These are phyloP conservation scores for Theodoxus fluviatilis DNA, from an alignment of 2,888 invertebrate genomes.

Conservation along the genomic window DNA sequence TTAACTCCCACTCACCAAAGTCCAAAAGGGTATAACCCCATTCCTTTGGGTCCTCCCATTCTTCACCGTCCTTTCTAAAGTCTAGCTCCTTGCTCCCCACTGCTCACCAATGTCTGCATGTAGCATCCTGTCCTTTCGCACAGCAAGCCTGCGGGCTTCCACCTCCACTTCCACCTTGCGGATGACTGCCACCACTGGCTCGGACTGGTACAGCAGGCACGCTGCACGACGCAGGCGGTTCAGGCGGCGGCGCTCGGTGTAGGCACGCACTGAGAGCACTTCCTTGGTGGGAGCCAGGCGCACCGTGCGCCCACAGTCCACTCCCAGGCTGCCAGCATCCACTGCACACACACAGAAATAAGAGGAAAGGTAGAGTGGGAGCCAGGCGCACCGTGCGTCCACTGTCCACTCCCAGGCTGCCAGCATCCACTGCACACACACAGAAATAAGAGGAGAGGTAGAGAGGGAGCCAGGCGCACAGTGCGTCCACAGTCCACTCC, in stretches of 20 bases:
- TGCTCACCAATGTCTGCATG: slow-evolving; percentile 78
- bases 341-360: slow-evolving; percentile 40
- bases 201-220: slow-evolving; percentile 72
- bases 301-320: slow-evolving; percentile 37
- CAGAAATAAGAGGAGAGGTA: no score
- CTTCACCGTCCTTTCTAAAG: no score
- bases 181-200: slow-evolving; percentile 73
- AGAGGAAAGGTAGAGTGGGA: no score
- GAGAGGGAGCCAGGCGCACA: no score
- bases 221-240: slow-evolving; percentile 66
- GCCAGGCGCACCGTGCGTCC: no score
- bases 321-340: slow-evolving; percentile 53
- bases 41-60: no score
- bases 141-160: slow-evolving; percentile 77
- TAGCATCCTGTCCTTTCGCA: slow-evolving; percentile 80
- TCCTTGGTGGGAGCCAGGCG: slow-evolving; percentile 64
- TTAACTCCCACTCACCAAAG: no score
- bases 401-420: no score
- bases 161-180: slow-evolving; percentile 76
- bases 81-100: no score
- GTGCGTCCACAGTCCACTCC: no score
- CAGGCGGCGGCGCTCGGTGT: slow-evolving; percentile 60
- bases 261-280: slow-evolving; percentile 62
- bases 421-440: no score
- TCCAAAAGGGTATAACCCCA: no score